phyloP scores from a whole-genome alignment of 2,797 vertebrate genomes.

The Argyrosomus regius region DNA sequence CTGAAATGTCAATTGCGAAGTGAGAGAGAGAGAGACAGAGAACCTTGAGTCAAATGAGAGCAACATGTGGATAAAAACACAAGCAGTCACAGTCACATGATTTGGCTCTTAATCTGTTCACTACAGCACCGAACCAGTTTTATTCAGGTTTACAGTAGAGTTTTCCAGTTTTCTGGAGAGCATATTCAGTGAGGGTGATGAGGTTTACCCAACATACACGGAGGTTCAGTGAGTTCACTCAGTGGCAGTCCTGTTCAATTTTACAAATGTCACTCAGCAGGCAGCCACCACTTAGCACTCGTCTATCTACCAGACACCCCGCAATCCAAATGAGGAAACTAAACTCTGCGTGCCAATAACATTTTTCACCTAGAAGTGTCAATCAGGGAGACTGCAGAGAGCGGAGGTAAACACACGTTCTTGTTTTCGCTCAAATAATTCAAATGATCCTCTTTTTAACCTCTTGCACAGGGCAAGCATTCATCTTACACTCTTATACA shows the following conservation, averaged over 20 bases:
- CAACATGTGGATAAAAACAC: slow-evolving; percentile 28
- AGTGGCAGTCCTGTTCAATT: slow-evolving; percentile 27
- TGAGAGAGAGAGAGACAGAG: slow-evolving; percentile 15
- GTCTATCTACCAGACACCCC: slow-evolving; percentile 49
- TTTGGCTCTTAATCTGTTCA: slow-evolving; percentile 19
- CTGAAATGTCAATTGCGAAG: slow-evolving; percentile 27
- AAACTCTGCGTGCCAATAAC: slow-evolving; percentile 36
- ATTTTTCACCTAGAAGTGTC: slow-evolving; percentile 58
- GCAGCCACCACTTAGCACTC: slow-evolving; percentile 48
- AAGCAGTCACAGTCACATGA: slow-evolving; percentile 34
- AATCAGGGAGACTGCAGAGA: slow-evolving; percentile 40
- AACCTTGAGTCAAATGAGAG: slow-evolving; percentile 14
- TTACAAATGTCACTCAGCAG: slow-evolving; percentile 51
- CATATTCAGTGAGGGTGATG: background rate
- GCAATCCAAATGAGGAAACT: slow-evolving; percentile 54
- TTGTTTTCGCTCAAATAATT: slow-evolving; percentile 19
- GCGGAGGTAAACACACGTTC: slow-evolving; percentile 33
- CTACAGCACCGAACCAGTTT: background rate
- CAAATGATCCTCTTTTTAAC: slow-evolving; percentile 20
- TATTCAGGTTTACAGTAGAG: background rate
- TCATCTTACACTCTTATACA: slow-evolving; percentile 3
- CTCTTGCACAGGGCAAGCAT: slow-evolving; percentile 10
- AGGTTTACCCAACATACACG: slow-evolving; percentile 24
- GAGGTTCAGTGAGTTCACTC: slow-evolving; percentile 54
- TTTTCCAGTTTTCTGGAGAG: slow-evolving; percentile 19